Evolutionary conservation across 1,140 invertebrate genomes (phyloP).

Genomic region (Sinonovacula constricta): DNA sequence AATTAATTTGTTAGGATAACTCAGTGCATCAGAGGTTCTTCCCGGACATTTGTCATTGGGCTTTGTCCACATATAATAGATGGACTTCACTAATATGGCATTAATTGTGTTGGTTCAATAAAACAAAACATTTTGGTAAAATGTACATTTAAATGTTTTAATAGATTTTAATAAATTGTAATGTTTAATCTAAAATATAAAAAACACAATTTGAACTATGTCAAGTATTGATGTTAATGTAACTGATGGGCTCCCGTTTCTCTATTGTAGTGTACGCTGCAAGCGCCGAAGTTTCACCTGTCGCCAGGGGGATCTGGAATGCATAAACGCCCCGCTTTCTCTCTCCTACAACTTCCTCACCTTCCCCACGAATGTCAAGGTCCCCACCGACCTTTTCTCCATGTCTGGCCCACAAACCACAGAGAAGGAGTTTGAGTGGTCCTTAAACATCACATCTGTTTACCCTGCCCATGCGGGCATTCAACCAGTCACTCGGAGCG

Average conservation of each 20-base stretch:
- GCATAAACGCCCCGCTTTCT: slow-evolving; percentile 87
- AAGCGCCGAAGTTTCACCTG: slow-evolving; percentile 85
- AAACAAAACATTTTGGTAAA: too few species aligned
- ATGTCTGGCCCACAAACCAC: slow-evolving; percentile 87
- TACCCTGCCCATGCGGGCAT: slow-evolving; percentile 60
- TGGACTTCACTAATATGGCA: too few species aligned
- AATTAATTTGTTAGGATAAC: too few species aligned
- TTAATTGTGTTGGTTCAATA: too few species aligned
- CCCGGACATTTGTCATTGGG: too few species aligned
- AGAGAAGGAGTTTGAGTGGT: slow-evolving; percentile 86
- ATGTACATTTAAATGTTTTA: too few species aligned
- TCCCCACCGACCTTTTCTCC: slow-evolving; percentile 90
- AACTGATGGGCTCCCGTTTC: not conserved
- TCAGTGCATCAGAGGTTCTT: too few species aligned
- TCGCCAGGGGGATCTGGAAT: slow-evolving; percentile 84
- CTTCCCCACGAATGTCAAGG: slow-evolving; percentile 89
- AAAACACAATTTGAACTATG: too few species aligned
- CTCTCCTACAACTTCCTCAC: slow-evolving; percentile 95
- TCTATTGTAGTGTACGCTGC: slow-evolving; percentile 85
- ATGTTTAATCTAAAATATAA: too few species aligned
- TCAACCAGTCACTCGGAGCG: slow-evolving; percentile 54
- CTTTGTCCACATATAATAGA: too few species aligned
- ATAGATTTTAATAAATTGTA: too few species aligned
- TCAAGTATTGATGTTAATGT: too few species aligned
- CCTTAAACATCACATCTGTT: slow-evolving; percentile 82